phyloP scores from a whole-genome alignment of 37 sponge, comb jelly and placozoan genomes.

The Chondrilla cf. caribensis region DNA sequence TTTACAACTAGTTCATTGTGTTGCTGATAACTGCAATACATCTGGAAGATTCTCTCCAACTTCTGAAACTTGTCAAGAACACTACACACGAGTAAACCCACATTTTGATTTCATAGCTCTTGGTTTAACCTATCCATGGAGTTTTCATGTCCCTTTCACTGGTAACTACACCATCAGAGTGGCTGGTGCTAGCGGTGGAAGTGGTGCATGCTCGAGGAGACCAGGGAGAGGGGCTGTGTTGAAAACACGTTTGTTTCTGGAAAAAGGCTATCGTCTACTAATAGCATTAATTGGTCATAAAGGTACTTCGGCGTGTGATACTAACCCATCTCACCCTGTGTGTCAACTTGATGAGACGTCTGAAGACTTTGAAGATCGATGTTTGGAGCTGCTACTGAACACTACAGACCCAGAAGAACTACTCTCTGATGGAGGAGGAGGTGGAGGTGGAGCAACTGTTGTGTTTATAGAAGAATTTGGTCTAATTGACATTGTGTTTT shows the following conservation, averaged over 20 bases:
- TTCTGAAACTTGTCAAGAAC: neutral
- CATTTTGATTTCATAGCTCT: neutral
- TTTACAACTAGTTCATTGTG: neutral
- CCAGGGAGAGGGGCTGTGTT: constrained; percentile 24
- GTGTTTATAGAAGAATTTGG: neutral
- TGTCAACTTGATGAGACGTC: neutral
- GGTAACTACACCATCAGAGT: constrained; percentile 55
- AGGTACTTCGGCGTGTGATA: constrained; percentile 48
- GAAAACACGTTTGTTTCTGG: neutral
- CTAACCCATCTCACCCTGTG: constrained; percentile 14
- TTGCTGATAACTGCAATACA: neutral
- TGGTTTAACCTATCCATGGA: neutral
- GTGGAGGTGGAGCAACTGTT: constrained; percentile 56
- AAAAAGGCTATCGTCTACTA: neutral
- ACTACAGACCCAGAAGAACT: neutral
- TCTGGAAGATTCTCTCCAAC: neutral
- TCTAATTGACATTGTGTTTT: neutral
- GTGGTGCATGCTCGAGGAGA: constrained; percentile 27
- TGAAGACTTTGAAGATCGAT: neutral
- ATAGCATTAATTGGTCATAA: constrained; percentile 41
- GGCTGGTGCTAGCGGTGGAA: constrained; percentile 61
- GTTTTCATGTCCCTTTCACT: constrained; percentile 25
- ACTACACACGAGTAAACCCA: neutral
- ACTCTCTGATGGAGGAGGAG: constrained; percentile 38
- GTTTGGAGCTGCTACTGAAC: neutral